Evolutionary conservation across 2,888 invertebrate species (phyloP).

Genomic region (Automeris io): DNA sequence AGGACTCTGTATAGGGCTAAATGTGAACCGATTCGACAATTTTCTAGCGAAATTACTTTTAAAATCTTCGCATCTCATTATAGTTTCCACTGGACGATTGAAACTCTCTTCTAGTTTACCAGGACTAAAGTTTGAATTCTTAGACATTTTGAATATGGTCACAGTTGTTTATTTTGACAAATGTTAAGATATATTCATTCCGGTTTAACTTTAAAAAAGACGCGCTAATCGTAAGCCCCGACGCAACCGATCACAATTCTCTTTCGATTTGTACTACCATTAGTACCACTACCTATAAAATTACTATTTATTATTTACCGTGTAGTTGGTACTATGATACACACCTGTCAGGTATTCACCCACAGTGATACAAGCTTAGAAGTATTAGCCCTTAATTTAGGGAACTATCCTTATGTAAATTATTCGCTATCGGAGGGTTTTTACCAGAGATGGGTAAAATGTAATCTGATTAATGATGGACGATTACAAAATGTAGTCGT

Average conservation of each 20-base stretch:
- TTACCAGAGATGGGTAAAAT: no score
- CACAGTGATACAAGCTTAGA: no score
- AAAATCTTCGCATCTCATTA: constrained; percentile 69
- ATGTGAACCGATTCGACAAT: constrained; percentile 61
- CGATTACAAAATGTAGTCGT: no score
- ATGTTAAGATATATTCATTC: constrained; percentile 33
- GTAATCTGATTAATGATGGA: no score
- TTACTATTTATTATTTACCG: no score
- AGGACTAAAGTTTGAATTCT: constrained; percentile 32
- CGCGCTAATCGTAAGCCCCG: constrained; percentile 19
- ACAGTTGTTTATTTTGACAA: constrained; percentile 29
- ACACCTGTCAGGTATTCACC: no score
- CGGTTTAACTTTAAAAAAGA: constrained; percentile 23
- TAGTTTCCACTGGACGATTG: constrained; percentile 61
- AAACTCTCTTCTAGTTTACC: constrained; percentile 47
- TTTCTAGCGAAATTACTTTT: constrained; percentile 69
- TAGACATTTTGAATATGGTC: constrained; percentile 41
- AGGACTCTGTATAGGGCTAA: constrained; percentile 36
- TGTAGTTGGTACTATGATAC: no score
- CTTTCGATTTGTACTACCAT: constrained; percentile 24
- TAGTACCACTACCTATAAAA: constrained; percentile 2
- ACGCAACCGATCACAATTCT: constrained; percentile 26
- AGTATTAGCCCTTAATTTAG: no score
- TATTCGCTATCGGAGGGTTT: no score
- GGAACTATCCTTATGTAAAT: no score